Base-by-base conservation (phyloP, 2,797 vertebrate genomes). In the Parambassis ranga region DNA sequence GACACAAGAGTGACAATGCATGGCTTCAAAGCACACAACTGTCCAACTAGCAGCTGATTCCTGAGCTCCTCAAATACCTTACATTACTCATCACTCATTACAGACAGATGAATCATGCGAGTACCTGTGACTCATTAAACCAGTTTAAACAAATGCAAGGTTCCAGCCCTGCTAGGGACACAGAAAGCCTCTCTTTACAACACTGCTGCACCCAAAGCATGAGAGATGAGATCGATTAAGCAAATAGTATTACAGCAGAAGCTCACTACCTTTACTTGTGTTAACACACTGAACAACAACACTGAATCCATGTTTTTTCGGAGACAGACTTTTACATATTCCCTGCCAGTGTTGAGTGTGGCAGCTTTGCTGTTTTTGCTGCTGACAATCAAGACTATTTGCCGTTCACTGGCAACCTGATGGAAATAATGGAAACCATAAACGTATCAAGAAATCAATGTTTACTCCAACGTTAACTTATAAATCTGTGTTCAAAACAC, bases 81-180 rank as follows among this genome's bases (percentile, higher is more conserved):
- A 75, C 62, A 57, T 53, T 37, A n/a, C 36, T 46, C 41, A 62
- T 64, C 65, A 75, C 51, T 85, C 60, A 75, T 55, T 61, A 47
- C 49, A 67, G 27, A 50, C 4, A 11, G 41, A 68, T 80, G 68
- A 85, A 51, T 84, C 65, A 65, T 42, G 37, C 0, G 2, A 58
- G 76, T 44, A 52, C 71, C 68, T 0, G 3, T 68, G 48, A 82
- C 70, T 83, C 52, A 87, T 84, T 87, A 77, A 78, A 65, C 65
- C 52, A 66, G 37, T 23, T 61, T 63, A 63, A 78, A 82, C 63
- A 86, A 57, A 59, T 16, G 6, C 19, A 68, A 62, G 59, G 70
- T 53, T 65, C 47, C 27, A 69, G 30, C 6, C 15, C 31, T 36
- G 44, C 22, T 47, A 43, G 47, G 10, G 33, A 69, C 37, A 69